A percentile compares a stretch with the other conserved stretches of the same genome.
phyloP scores from a whole-genome alignment of 1,140 invertebrate species.

The Diabrotica undecimpunctata region DNA sequence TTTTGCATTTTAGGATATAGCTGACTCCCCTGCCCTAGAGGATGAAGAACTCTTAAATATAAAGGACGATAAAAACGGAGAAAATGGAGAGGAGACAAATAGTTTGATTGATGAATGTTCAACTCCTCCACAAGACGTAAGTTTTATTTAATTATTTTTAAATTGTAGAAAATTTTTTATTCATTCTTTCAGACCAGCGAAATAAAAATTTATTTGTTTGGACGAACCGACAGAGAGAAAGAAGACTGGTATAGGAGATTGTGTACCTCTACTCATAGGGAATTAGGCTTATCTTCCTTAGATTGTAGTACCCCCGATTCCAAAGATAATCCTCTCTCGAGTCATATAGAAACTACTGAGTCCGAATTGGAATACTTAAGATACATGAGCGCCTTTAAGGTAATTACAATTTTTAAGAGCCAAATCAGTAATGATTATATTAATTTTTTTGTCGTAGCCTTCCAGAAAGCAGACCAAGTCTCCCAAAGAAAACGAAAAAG shows the following conservation, averaged over 20 bases:
- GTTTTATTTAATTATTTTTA: neutral
- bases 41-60: slow-evolving; percentile 17
- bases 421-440: neutral
- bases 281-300: neutral
- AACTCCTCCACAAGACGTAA: slow-evolving; percentile 5
- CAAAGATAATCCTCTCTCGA: neutral
- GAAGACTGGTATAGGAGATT: slow-evolving; percentile 73
- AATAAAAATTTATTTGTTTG: slow-evolving; percentile 66
- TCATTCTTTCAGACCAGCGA: slow-evolving; percentile 24
- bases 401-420: slow-evolving; percentile 8
- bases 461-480: slow-evolving; percentile 11
- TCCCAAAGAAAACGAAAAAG: slow-evolving; percentile 14
- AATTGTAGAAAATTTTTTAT: too few species aligned
- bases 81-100: neutral
- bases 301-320: slow-evolving; percentile 4
- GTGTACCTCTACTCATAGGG: slow-evolving; percentile 30
- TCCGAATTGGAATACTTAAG: slow-evolving; percentile 31
- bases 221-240: slow-evolving; percentile 79
- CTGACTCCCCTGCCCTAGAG: slow-evolving; percentile 11
- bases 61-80: slow-evolving; percentile 10
- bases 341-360: slow-evolving; percentile 4
- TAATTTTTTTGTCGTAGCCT: slow-evolving; percentile 12
- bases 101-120: neutral
- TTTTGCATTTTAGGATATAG: neutral
- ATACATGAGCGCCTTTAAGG: slow-evolving; percentile 36